Evolutionary conservation across 2,888 invertebrate genomes (phyloP).

Genomic region (Caenorhabditis macrosperma): DNA sequence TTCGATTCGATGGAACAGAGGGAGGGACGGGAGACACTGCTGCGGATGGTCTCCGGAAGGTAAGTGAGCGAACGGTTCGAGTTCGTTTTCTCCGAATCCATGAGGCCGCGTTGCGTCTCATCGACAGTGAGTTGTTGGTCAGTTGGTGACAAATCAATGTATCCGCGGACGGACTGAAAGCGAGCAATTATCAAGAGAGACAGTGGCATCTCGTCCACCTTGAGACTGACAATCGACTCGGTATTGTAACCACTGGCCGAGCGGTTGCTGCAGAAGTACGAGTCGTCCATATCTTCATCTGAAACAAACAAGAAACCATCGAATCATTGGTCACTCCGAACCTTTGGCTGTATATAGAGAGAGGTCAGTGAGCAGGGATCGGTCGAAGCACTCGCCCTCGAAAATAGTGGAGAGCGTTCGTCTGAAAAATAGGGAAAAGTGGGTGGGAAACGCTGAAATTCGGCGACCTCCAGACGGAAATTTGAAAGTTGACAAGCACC

Average conservation of each 20-base stretch:
- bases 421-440: too few relatives aligned
- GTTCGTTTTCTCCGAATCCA: slow-evolving; percentile 20
- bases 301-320: background rate
- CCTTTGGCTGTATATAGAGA: slow-evolving; percentile 47
- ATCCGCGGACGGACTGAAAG: slow-evolving; percentile 38
- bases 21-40: slow-evolving; percentile 8
- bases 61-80: slow-evolving; percentile 45
- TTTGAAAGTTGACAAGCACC: slow-evolving; percentile 33
- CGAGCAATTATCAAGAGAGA: background rate
- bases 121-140: slow-evolving; percentile 8
- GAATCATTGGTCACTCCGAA: background rate
- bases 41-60: slow-evolving; percentile 14
- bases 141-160: slow-evolving; percentile 14
- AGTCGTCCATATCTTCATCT: slow-evolving; percentile 23
- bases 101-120: slow-evolving; percentile 2
- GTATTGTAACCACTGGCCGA: slow-evolving; percentile 1
- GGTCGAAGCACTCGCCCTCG: slow-evolving; percentile 35
- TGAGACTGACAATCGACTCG: slow-evolving; percentile 12
- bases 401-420: slow-evolving; percentile 36
- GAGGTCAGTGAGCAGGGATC: slow-evolving; percentile 19
- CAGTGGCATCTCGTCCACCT: background rate
- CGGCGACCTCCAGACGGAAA: slow-evolving; percentile 44
- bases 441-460: too few relatives aligned
- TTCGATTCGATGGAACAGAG: background rate
- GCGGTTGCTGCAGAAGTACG: background rate